A percentile compares a stretch with the other conserved stretches of the same genome.
Conservation (phyloP, 2,797 vertebrate species). For the Simalia tracyae region DNA sequence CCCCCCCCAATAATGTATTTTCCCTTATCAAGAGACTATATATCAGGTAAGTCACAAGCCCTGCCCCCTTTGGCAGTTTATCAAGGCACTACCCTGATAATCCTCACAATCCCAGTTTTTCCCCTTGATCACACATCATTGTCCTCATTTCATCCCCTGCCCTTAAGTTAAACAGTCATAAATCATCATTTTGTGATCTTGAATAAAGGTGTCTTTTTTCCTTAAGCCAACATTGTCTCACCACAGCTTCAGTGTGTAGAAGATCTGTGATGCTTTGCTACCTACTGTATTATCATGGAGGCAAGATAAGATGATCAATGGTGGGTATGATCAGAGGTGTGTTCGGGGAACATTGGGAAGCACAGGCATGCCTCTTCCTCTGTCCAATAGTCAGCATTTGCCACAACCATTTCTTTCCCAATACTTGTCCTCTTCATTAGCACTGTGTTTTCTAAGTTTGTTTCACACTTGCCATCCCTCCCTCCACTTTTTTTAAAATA, state of each 20-base stretch:
- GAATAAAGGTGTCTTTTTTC: not conserved
- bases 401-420: not conserved
- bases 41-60: conserved; percentile 54
- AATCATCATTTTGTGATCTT: not conserved
- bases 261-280: not conserved
- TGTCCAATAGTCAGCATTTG: not conserved
- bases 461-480: not conserved
- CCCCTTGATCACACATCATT: not conserved
- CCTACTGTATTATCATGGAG: not conserved
- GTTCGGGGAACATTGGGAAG: not conserved
- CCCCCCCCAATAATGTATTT: conserved; percentile 70
- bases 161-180: not conserved
- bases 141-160: not conserved
- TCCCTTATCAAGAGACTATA: conserved; percentile 75
- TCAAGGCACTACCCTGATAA: not conserved
- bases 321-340: not conserved
- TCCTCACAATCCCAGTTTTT: not conserved
- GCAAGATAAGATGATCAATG: not conserved
- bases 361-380: not conserved
- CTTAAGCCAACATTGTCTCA: not conserved
- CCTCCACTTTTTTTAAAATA: not conserved
- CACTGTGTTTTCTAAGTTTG: not conserved
- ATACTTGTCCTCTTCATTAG: not conserved
- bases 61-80: not conserved
- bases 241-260: not conserved